phyloP scores from a whole-genome alignment of 2,888 invertebrate species.

The Octodonta nipae region DNA sequence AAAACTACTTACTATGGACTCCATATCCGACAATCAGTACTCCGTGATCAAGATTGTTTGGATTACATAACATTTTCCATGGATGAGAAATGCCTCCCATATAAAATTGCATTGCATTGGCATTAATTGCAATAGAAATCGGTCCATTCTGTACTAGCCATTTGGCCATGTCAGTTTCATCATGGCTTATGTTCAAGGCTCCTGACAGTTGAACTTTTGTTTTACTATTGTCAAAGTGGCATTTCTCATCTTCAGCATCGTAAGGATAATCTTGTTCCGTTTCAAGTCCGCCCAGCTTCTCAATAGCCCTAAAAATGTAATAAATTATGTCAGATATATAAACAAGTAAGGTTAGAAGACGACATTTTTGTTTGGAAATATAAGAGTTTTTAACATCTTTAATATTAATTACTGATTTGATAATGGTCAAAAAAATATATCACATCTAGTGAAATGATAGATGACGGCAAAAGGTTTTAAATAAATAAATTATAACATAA shows the following conservation, averaged over 20 bases:
- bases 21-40: slow-evolving; percentile 93
- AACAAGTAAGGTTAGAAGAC: too few relatives aligned
- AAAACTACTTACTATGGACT: slow-evolving; percentile 50
- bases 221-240: slow-evolving; percentile 54
- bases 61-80: slow-evolving; percentile 66
- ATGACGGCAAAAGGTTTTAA: too few relatives aligned
- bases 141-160: slow-evolving; percentile 85
- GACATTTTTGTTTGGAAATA: too few relatives aligned
- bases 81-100: slow-evolving; percentile 90
- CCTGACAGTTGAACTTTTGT: slow-evolving; percentile 56
- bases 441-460: too few relatives aligned
- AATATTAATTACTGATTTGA: too few relatives aligned
- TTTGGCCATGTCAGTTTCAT: slow-evolving; percentile 82
- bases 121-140: slow-evolving; percentile 89
- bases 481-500: too few relatives aligned
- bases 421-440: too few relatives aligned
- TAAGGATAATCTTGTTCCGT: slow-evolving; percentile 85
- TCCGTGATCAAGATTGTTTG: slow-evolving; percentile 74
- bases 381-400: too few relatives aligned
- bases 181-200: slow-evolving; percentile 70
- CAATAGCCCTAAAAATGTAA: slow-evolving; percentile 71
- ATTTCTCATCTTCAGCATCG: slow-evolving; percentile 66
- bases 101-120: slow-evolving; percentile 94
- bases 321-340: too few relatives aligned
- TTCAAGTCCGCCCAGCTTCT: slow-evolving; percentile 80